A percentile compares a stretch with the other conserved stretches of the same genome.
Evolutionary conservation across 2,888 invertebrate species (phyloP).

Genomic region (Thymelicus acteon): DNA sequence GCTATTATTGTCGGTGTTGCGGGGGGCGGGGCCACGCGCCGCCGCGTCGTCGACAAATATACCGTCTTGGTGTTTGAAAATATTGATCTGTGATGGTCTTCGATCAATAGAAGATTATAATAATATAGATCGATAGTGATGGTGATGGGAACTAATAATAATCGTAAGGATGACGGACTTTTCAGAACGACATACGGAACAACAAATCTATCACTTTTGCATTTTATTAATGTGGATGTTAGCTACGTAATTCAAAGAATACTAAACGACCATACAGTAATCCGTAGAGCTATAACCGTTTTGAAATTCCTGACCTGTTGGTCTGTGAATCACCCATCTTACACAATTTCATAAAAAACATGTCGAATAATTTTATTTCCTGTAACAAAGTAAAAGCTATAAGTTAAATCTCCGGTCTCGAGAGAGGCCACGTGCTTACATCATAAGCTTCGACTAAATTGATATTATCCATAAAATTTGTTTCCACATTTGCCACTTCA

Average conservation of each 20-base stretch:
- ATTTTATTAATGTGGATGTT: not conserved
- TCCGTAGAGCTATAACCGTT: too few relatives aligned
- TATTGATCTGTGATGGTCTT: not conserved
- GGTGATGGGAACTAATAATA: too few relatives aligned
- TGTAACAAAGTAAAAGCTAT: not conserved
- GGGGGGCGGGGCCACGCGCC: slow-evolving; percentile 9
- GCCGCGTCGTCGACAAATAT: not conserved
- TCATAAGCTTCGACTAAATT: slow-evolving; percentile 10
- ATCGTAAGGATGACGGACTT: too few relatives aligned
- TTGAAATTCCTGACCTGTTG: too few relatives aligned
- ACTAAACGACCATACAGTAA: too few relatives aligned
- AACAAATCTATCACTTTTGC: too few relatives aligned
- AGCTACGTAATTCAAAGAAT: too few relatives aligned
- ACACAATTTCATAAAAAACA: not conserved
- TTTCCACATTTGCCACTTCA: slow-evolving; percentile 11
- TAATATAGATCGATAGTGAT: too few relatives aligned
- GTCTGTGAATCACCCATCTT: too few relatives aligned
- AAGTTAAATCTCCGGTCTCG: not conserved
- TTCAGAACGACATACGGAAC: too few relatives aligned
- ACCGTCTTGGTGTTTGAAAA: slow-evolving; percentile 24
- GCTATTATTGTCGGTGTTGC: slow-evolving; percentile 14
- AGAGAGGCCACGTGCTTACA: slow-evolving; percentile 1
- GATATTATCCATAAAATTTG: slow-evolving; percentile 9
- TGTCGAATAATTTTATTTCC: not conserved
- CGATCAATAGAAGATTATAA: too few relatives aligned